Conservation (phyloP, 1,140 invertebrate species). For the Drosophila suzukii region DNA sequence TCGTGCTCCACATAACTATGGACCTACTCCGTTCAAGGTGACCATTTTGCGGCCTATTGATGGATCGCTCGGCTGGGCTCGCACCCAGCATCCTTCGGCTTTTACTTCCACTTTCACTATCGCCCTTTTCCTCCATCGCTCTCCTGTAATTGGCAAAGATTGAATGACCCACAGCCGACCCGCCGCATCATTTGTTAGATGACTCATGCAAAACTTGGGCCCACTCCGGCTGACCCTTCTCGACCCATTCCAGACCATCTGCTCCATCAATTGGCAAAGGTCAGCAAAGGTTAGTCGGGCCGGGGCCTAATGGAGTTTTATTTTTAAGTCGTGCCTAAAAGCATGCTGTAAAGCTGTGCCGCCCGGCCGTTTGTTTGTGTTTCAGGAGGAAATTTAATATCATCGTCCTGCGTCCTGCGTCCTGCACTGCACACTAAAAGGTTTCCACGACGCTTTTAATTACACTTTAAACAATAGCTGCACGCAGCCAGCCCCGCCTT, state of each 20-base stretch:
- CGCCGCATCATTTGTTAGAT: slow-evolving; percentile 73
- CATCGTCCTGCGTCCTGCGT: slow-evolving; percentile 29
- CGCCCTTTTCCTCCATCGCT: neutral
- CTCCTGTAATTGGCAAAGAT: slow-evolving; percentile 53
- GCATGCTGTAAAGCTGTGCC: slow-evolving; percentile 28
- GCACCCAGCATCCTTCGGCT: slow-evolving; percentile 8
- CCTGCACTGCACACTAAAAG: slow-evolving; percentile 67
- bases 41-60: slow-evolving; percentile 10
- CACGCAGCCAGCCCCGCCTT: slow-evolving; percentile 24
- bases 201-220: slow-evolving; percentile 64
- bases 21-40: slow-evolving; percentile 4
- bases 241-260: slow-evolving; percentile 9
- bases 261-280: slow-evolving; percentile 67
- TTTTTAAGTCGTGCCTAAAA: slow-evolving; percentile 54
- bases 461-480: slow-evolving; percentile 78
- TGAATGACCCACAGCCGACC: slow-evolving; percentile 36
- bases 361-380: slow-evolving; percentile 19
- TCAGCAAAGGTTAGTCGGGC: slow-evolving; percentile 62
- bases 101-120: slow-evolving; percentile 15
- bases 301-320: slow-evolving; percentile 56
- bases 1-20: neutral
- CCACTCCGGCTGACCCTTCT: neutral
- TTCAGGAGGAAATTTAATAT: slow-evolving; percentile 73
- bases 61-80: slow-evolving; percentile 13
- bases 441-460: slow-evolving; percentile 77